phyloP scores from a whole-genome alignment of 2,888 invertebrate genomes.

The Pyrgus malvae region DNA sequence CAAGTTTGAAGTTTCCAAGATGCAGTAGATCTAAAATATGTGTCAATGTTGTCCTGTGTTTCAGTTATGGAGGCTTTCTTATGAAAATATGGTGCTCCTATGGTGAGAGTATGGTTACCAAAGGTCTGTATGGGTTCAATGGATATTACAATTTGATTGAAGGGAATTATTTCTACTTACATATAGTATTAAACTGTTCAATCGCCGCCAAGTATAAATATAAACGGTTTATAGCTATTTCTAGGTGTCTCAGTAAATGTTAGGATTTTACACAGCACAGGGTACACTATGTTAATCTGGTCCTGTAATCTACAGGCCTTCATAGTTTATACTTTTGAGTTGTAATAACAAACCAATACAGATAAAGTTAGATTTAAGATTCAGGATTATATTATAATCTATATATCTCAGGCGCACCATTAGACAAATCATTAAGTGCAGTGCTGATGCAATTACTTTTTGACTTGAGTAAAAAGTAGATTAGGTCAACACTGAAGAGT shows the following conservation, averaged over 20 bases:
- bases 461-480: neutral
- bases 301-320: neutral
- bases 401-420: conserved; percentile 4
- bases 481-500: neutral
- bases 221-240: neutral
- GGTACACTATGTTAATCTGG: neutral
- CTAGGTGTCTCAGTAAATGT: neutral
- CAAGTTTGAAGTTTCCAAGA: conserved; percentile 93
- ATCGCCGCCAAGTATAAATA: too few species aligned
- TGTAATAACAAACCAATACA: neutral
- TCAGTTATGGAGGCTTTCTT: conserved; percentile 37
- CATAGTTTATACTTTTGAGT: neutral
- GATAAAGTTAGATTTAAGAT: too few species aligned
- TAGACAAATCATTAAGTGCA: neutral
- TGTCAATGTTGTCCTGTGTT: conserved; percentile 37
- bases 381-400: too few species aligned
- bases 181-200: too few species aligned
- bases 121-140: neutral
- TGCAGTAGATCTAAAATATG: conserved; percentile 84
- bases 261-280: neutral
- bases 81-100: conserved; percentile 1
- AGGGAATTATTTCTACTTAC: too few species aligned
- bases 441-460: neutral
- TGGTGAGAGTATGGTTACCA: neutral
- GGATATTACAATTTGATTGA: neutral